Conservation (phyloP, 2,113 vertebrate species). For the Coreoperca whiteheadi region DNA sequence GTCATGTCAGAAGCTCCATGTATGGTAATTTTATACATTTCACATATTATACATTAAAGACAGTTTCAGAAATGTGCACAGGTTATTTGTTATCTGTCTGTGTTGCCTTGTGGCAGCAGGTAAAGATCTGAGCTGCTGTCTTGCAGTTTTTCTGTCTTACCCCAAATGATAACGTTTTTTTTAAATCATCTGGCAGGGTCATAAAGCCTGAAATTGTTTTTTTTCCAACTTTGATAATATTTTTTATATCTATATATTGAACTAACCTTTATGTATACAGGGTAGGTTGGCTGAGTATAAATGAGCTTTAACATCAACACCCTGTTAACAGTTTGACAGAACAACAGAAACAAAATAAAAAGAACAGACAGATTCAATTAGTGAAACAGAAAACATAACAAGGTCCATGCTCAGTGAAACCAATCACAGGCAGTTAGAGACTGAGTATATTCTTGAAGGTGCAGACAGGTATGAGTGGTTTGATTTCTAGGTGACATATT, state of each 20-base stretch:
- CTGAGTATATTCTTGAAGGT: not conserved
- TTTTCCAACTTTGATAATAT: not conserved
- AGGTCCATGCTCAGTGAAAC: not conserved
- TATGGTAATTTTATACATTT: not conserved
- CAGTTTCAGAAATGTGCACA: not conserved
- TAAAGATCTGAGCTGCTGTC: not conserved
- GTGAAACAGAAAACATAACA: not conserved
- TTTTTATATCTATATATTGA: not conserved
- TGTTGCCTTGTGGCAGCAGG: not conserved
- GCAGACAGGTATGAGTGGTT: not conserved
- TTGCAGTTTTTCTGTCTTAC: not conserved
- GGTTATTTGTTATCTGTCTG: not conserved
- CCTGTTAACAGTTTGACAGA: not conserved
- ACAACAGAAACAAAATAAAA: not conserved
- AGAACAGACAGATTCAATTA: not conserved
- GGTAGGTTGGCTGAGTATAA: not conserved
- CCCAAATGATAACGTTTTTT: not conserved
- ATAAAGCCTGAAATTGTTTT: not conserved
- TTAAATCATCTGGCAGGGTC: not conserved
- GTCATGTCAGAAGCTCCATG: not conserved
- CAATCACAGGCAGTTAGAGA: not conserved
- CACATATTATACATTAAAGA: too few relatives aligned
- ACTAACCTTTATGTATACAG: not conserved
- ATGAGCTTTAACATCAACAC: not conserved
- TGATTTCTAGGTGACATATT: conserved; percentile 7